These are phyloP conservation scores for Montipora foliosa DNA, from an alignment of 64 coral and sea anemone genomes.

Conservation along the genomic window DNA sequence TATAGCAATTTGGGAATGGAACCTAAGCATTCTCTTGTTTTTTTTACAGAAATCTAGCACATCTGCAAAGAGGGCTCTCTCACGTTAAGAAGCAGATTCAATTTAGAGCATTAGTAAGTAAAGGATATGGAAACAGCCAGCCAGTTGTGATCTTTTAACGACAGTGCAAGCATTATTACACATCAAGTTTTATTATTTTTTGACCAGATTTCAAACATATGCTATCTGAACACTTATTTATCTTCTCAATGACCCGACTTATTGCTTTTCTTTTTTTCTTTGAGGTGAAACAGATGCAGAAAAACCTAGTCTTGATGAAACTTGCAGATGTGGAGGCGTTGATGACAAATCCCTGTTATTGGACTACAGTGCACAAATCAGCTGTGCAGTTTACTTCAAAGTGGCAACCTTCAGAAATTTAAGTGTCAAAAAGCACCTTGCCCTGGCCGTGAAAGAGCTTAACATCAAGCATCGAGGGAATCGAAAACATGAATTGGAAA, in stretches of 20 bases:
- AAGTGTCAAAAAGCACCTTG: neutral
- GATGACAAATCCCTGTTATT: neutral
- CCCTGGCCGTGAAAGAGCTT: neutral
- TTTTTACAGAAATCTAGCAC: no score
- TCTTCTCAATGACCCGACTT: neutral
- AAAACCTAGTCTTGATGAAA: neutral
- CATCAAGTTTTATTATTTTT: no score
- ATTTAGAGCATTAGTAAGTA: no score
- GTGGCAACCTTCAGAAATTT: neutral
- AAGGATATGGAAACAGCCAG: no score
- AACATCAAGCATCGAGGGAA: neutral
- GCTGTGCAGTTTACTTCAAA: neutral
- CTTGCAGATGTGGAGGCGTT: neutral
- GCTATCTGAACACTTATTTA: neutral
- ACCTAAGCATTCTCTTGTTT: no score
- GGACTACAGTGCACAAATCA: constrained; percentile 5
- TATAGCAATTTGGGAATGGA: no score
- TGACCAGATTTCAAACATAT: no score
- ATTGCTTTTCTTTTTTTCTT: neutral
- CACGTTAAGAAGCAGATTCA: no score
- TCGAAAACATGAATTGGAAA: constrained; percentile 1
- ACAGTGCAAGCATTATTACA: no score
- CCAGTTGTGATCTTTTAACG: no score
- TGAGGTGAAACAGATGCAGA: neutral
- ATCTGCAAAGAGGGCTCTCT: no score